Base-by-base conservation (phyloP, 2,888 invertebrate genomes). In the Macrosiphum euphorbiae region DNA sequence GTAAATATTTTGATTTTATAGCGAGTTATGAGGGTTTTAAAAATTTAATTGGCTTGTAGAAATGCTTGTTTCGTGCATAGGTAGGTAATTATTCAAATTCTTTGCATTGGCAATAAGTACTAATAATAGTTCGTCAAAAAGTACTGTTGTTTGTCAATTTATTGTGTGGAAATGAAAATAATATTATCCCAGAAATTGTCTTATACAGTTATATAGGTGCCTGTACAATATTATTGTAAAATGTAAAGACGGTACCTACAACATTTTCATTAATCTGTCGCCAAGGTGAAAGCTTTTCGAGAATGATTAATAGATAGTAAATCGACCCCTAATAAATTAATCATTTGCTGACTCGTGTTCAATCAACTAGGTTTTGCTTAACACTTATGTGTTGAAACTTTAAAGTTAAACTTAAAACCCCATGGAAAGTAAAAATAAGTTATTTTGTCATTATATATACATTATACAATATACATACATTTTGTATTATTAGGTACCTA, bases 281-380 rank as follows among this genome's bases (percentile, higher is more conserved):
- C 52, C 52, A 52, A 88, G 85, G n/a, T 58, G 44, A 86, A 55
- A 67, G 87, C 50, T 67, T 87, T 88, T 86, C n/a, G 41, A 87
- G 52, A 89, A 89, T 92, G 88, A 92, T 92, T 89, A 89, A 92
- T 88, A 84, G 47, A n/a, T 55, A 55, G 78, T 89, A 84, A 92
- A 47, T 26, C 50, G 28, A 92, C 67, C 50, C 26, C 28, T 41
- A 88, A 88, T 92, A 89, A 89, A 92, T 92, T 78, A 92, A 92
- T 92, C 55, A 88, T 50, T 88, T 16, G 41, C 88, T 67, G 84
- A 92, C 55, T 92, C 47, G 26, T 84, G n/a, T 89, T 89, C n/a
- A 84, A 84, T 58, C 92, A 89, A 44, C 88, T 58, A 89, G 58
- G n/a, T 58, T 61, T 89, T 92, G 26, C 28, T 10, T 8, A 92